phyloP scores from a whole-genome alignment of 1,140 invertebrate genomes.

The Caenorhabditis inopinata region DNA sequence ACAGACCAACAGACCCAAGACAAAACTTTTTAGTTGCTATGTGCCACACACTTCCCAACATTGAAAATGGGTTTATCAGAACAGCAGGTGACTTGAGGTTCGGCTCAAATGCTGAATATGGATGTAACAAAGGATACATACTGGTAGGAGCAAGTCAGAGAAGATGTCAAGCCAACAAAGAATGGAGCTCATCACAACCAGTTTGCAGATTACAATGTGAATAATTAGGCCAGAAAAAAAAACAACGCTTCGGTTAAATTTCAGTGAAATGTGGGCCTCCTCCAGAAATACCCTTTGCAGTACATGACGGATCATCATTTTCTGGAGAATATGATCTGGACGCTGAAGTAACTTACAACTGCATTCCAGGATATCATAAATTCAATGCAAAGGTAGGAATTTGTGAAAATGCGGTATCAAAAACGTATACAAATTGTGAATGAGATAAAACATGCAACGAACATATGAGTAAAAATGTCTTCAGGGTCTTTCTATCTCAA shows the following conservation, averaged over 20 bases:
- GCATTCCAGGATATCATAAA: conserved; percentile 79
- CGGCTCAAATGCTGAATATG: conserved; percentile 67
- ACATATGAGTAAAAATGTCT: too few species aligned
- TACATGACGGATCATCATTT: conserved; percentile 76
- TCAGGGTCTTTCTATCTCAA: conserved; percentile 73
- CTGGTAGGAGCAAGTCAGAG: conserved; percentile 66
- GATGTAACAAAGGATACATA: conserved; percentile 68
- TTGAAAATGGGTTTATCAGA: conserved; percentile 59
- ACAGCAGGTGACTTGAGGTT: conserved; percentile 65
- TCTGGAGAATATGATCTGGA: conserved; percentile 69
- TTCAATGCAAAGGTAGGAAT: conserved; percentile 46
- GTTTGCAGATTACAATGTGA: conserved; percentile 62
- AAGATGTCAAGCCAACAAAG: conserved; percentile 68
- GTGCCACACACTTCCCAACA: conserved; percentile 58
- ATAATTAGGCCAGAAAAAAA: background rate
- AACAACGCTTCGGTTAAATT: conserved; percentile 33
- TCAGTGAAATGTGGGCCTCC: conserved; percentile 83
- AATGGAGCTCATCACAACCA: conserved; percentile 68
- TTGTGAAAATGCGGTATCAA: too few species aligned
- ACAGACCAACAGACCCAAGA: background rate
- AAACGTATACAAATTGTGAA: too few species aligned
- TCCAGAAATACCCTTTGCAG: conserved; percentile 81
- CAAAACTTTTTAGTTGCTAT: conserved; percentile 50
- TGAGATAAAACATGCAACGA: too few species aligned
- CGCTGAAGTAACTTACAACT: conserved; percentile 80